These are phyloP conservation scores for Colius striatus DNA, from an alignment of 2,113 vertebrate genomes.

Conservation along the genomic window DNA sequence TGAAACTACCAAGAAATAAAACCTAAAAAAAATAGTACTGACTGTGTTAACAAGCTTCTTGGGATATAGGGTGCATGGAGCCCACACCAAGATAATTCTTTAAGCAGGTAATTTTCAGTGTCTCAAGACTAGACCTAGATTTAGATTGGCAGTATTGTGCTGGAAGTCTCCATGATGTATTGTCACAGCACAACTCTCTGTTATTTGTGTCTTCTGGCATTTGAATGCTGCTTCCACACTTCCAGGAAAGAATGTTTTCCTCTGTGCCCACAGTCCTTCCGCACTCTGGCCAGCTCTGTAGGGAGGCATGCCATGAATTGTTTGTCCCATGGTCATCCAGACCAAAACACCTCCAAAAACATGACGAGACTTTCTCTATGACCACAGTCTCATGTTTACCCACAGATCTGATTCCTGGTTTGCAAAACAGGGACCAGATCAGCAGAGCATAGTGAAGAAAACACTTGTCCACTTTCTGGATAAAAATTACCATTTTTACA, in stretches of 20 bases:
- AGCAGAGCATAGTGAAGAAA: background rate
- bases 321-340: background rate
- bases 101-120: background rate
- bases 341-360: background rate
- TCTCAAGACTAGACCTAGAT: background rate
- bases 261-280: constrained; percentile 11
- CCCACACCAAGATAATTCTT: background rate
- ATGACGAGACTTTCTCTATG: background rate
- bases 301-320: background rate
- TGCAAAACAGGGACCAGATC: background rate
- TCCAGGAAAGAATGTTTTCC: background rate
- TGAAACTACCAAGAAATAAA: background rate
- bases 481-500: background rate
- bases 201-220: constrained; percentile 16
- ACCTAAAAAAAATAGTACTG: background rate
- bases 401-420: background rate
- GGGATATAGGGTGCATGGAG: background rate
- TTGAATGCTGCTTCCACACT: background rate
- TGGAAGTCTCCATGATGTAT: background rate
- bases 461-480: background rate
- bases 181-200: background rate
- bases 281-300: background rate
- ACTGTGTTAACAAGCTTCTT: background rate
- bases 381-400: background rate
- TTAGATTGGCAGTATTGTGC: background rate